These are phyloP conservation scores for Catagonus wagneri DNA, from an alignment of 2,113 vertebrate genomes.

Conservation along the genomic window DNA sequence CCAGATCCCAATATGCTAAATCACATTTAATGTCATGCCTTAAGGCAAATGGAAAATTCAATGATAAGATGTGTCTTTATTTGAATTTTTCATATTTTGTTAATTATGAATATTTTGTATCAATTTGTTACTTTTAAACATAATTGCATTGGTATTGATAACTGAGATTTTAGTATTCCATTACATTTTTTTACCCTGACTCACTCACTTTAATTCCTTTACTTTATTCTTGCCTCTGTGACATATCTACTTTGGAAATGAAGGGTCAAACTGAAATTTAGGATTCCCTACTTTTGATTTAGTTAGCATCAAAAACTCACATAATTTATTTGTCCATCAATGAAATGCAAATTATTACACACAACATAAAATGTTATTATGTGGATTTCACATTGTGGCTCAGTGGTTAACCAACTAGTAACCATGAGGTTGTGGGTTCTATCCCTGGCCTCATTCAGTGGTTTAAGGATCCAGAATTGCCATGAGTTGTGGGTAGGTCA, in stretches of 20 bases:
- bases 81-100: neutral
- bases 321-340: neutral
- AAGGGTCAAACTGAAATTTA: neutral
- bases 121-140: neutral
- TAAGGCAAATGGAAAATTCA: neutral
- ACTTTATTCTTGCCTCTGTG: neutral
- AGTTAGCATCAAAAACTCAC: neutral
- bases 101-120: neutral
- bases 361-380: neutral
- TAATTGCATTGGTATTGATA: neutral
- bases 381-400: no score
- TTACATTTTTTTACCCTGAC: neutral
- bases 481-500: no score
- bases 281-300: neutral
- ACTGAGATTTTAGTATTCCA: neutral
- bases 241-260: neutral
- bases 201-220: neutral
- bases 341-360: neutral
- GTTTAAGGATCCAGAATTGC: no score
- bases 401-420: no score
- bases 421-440: no score
- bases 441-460: no score
- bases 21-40: accelerated
- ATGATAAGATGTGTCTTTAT: neutral
- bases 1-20: neutral